Percentiles rank a stretch among this genome's conserved stretches.
Conservation (phyloP, 1,140 invertebrate genomes). For the Drosophila subpulchrella region DNA sequence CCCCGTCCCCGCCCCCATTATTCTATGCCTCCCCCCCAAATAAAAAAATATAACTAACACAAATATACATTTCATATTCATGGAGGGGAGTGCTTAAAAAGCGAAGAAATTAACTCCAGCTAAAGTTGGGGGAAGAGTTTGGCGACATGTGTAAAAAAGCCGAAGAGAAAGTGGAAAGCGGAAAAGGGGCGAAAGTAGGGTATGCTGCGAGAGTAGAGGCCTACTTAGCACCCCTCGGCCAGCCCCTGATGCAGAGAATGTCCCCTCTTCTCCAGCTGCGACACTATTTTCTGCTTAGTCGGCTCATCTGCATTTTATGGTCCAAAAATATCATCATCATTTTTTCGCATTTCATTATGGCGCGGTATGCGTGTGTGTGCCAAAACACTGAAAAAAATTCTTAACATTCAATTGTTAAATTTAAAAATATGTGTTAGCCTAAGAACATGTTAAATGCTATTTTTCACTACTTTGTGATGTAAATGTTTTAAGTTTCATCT, state of each 20-base stretch:
- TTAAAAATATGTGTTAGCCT: background rate
- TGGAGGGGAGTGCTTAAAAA: constrained; percentile 71
- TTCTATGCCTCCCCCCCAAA: constrained; percentile 1
- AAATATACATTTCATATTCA: constrained; percentile 81
- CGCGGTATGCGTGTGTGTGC: constrained; percentile 49
- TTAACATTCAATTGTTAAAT: too few species aligned
- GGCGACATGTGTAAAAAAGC: constrained; percentile 54
- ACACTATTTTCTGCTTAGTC: constrained; percentile 81
- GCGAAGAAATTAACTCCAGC: constrained; percentile 75
- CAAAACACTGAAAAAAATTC: constrained; percentile 10
- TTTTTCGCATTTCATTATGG: constrained; percentile 80
- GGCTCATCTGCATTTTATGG: constrained; percentile 82
- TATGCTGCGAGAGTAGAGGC: constrained; percentile 19
- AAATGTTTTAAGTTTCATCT: too few species aligned
- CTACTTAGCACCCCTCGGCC: constrained; percentile 50
- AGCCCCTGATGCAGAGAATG: background rate
- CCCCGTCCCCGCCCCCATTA: background rate
- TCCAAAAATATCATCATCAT: constrained; percentile 80
- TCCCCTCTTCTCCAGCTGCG: constrained; percentile 37
- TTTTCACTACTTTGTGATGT: too few species aligned
- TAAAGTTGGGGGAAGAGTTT: constrained; percentile 24
- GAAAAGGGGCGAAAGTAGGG: background rate
- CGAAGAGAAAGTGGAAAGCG: constrained; percentile 11
- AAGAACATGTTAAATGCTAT: too few species aligned
- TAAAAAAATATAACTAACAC: constrained; percentile 74